These are phyloP conservation scores for Lampris incognitus DNA, from an alignment of 2,113 vertebrate species.

Conservation along the genomic window DNA sequence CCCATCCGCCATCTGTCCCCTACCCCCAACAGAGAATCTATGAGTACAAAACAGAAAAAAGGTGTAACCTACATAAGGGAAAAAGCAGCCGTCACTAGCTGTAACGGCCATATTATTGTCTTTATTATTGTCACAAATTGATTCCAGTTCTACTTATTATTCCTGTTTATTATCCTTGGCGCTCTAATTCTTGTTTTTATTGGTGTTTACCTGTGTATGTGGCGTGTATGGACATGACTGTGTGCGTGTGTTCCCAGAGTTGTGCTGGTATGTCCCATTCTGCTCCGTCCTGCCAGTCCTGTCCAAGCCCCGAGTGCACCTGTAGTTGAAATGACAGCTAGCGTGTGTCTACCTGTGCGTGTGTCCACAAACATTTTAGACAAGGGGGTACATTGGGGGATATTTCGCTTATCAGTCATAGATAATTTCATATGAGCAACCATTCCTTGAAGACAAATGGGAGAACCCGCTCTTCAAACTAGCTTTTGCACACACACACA, in stretches of 20 bases:
- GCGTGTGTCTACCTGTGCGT: slow-evolving; percentile 24
- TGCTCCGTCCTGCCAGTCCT: slow-evolving; percentile 58
- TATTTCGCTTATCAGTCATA: neutral
- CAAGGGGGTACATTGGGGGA: neutral
- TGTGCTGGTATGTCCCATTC: slow-evolving; percentile 61
- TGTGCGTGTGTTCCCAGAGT: slow-evolving; percentile 31
- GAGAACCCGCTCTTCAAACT: slow-evolving; percentile 15
- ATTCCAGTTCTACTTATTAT: slow-evolving; percentile 73
- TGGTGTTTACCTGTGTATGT: slow-evolving; percentile 76
- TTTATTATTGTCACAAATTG: slow-evolving; percentile 69
- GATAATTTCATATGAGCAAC: neutral
- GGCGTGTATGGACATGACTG: slow-evolving; percentile 21
- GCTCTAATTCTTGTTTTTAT: slow-evolving; percentile 77
- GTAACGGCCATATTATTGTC: slow-evolving; percentile 73
- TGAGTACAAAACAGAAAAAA: slow-evolving; percentile 54
- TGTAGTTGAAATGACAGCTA: slow-evolving; percentile 60
- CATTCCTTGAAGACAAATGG: slow-evolving; percentile 13
- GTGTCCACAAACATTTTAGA: neutral
- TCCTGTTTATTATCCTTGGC: slow-evolving; percentile 76
- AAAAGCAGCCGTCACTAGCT: slow-evolving; percentile 64
- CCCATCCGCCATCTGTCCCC: neutral
- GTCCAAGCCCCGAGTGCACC: slow-evolving; percentile 22
- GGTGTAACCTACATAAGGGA: slow-evolving; percentile 80
- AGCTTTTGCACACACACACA: neutral
- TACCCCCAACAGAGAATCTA: slow-evolving; percentile 56